Conservation (phyloP, 1,140 invertebrate species). For the Cylas formicarius region DNA sequence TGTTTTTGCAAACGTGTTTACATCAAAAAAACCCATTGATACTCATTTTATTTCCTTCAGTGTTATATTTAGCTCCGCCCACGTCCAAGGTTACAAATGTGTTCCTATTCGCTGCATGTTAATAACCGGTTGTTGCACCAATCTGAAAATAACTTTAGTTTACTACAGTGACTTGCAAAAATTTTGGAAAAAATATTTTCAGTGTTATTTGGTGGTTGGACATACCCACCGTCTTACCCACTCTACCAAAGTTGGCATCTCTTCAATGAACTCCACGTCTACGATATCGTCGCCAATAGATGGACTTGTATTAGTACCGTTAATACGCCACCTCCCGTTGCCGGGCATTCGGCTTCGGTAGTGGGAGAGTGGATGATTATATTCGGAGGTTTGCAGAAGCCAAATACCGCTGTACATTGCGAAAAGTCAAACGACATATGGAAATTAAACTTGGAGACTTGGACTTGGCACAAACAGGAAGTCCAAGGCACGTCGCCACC, state of each 20-base stretch:
- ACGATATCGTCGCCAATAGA: constrained; percentile 72
- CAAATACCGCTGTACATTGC: constrained; percentile 46
- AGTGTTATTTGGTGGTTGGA: constrained; percentile 93
- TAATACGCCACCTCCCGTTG: constrained; percentile 65
- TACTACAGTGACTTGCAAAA: not conserved
- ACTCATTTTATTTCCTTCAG: too few species aligned
- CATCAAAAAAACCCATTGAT: too few species aligned
- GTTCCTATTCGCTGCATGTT: not conserved
- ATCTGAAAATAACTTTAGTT: not conserved
- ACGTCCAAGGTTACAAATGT: too few species aligned
- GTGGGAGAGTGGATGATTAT: constrained; percentile 82
- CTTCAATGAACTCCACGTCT: constrained; percentile 90
- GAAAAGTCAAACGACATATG: constrained; percentile 78
- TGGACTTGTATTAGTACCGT: constrained; percentile 68
- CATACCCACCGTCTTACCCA: constrained; percentile 85
- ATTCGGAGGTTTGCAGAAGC: constrained; percentile 71
- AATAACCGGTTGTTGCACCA: not conserved
- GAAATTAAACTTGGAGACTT: constrained; percentile 74
- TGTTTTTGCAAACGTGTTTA: too few species aligned
- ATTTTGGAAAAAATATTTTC: too few species aligned
- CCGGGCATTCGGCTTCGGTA: constrained; percentile 90
- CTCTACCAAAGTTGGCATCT: constrained; percentile 82
- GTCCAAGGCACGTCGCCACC: constrained; percentile 53
- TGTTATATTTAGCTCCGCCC: not conserved
- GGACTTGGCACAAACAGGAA: constrained; percentile 69